phyloP scores from a whole-genome alignment of 2,888 invertebrate species.

The Tribolium freemani region DNA sequence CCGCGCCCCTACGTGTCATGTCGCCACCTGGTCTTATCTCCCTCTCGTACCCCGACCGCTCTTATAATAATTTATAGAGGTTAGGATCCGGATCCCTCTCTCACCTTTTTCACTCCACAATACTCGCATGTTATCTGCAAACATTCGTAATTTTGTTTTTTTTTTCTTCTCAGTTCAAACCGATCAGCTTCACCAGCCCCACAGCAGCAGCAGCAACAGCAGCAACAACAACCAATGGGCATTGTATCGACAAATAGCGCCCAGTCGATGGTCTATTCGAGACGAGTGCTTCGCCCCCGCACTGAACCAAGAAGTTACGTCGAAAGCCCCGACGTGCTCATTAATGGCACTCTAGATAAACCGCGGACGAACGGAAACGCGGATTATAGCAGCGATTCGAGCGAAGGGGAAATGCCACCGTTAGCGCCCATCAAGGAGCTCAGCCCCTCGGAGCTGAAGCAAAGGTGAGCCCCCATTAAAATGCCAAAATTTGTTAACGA shows the following conservation, averaged over 20 bases:
- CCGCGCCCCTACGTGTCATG: conserved; percentile 1
- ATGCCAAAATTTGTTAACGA: not conserved
- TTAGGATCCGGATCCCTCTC: conserved; percentile 8
- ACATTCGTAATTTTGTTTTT: conserved; percentile 13
- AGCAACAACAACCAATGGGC: conserved; percentile 41
- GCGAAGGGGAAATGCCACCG: conserved; percentile 77
- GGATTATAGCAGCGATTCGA: conserved; percentile 77
- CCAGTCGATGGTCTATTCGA: conserved; percentile 55
- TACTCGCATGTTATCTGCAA: not conserved
- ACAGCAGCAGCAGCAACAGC: conserved; percentile 43
- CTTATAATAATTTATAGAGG: conserved; percentile 22
- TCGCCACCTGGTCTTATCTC: conserved; percentile 32
- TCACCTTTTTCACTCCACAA: not conserved
- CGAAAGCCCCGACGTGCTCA: conserved; percentile 76
- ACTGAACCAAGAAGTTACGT: conserved; percentile 89
- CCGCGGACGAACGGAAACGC: conserved; percentile 68
- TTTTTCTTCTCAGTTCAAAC: conserved; percentile 45
- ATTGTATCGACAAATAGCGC: conserved; percentile 47
- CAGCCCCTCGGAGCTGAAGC: conserved; percentile 63
- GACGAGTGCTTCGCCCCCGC: conserved; percentile 85
- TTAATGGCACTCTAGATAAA: conserved; percentile 65
- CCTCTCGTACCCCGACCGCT: conserved; percentile 10
- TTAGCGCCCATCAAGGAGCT: conserved; percentile 80
- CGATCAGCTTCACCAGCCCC: conserved; percentile 45
- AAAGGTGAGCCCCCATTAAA: conserved; percentile 60